Conservation (phyloP, 2,888 invertebrate species). For the Thyatira batis region DNA sequence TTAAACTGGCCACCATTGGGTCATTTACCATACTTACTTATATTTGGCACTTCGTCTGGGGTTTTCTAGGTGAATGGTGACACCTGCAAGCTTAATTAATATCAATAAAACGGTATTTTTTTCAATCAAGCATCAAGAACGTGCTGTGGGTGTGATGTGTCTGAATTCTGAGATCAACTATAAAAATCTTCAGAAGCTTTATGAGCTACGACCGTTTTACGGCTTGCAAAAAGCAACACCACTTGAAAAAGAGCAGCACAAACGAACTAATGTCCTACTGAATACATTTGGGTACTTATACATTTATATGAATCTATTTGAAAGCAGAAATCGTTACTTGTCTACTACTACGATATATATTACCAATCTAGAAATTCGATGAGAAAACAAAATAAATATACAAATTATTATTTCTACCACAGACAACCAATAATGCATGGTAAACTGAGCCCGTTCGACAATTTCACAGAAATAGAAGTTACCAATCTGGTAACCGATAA, state of each 20-base stretch:
- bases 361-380: too few relatives aligned
- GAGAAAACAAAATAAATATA: not conserved
- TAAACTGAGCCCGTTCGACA: slow-evolving; percentile 56
- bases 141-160: slow-evolving; percentile 81
- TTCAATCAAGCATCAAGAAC: slow-evolving; percentile 46
- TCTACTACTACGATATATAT: too few relatives aligned
- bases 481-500: slow-evolving; percentile 13
- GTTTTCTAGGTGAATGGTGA: too few relatives aligned
- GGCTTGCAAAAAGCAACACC: slow-evolving; percentile 74
- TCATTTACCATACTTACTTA: too few relatives aligned
- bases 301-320: not conserved
- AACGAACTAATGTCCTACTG: slow-evolving; percentile 48
- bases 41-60: too few relatives aligned
- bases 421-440: slow-evolving; percentile 68
- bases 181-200: slow-evolving; percentile 70
- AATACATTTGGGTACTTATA: slow-evolving; percentile 52
- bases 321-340: too few relatives aligned
- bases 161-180: slow-evolving; percentile 82
- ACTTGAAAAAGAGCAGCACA: slow-evolving; percentile 57
- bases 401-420: slow-evolving; percentile 16
- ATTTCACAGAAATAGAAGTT: slow-evolving; percentile 24
- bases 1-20: too few relatives aligned
- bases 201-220: slow-evolving; percentile 80
- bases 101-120: not conserved
- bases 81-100: too few relatives aligned